Evolutionary conservation across 2,797 vertebrate genomes (phyloP).

Genomic region (Pteronotus mesoamericanus): DNA sequence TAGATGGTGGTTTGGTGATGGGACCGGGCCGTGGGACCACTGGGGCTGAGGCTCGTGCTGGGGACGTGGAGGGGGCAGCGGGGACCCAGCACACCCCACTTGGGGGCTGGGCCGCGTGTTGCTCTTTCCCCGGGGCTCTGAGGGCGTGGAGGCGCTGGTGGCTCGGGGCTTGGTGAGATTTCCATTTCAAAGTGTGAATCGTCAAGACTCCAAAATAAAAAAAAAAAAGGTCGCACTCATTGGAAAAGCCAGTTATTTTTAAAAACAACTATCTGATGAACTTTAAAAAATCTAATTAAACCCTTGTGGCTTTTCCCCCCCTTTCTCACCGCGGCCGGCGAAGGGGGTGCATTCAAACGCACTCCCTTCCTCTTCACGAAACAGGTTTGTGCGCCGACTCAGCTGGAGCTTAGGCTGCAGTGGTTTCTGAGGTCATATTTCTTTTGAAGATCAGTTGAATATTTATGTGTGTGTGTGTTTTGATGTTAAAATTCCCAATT

Average conservation of each 20-base stretch:
- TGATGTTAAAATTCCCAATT: slow-evolving; percentile 44
- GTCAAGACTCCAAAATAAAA: background rate
- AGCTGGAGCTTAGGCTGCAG: background rate
- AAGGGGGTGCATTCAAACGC: background rate
- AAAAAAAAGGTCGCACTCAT: background rate
- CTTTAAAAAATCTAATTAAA: slow-evolving; percentile 1
- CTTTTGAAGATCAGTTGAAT: slow-evolving; percentile 60
- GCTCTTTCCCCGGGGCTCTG: background rate
- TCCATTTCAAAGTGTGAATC: background rate
- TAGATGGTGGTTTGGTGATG: background rate
- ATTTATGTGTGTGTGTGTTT: slow-evolving; percentile 39
- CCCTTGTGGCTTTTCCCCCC: background rate
- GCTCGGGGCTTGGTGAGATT: background rate
- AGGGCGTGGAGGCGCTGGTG: background rate
- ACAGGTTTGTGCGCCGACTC: background rate
- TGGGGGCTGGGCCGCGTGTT: too few species aligned
- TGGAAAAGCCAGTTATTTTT: background rate
- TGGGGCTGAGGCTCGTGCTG: background rate
- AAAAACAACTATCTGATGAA: slow-evolving; percentile 18
- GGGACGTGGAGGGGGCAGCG: background rate
- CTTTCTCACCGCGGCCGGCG: background rate
- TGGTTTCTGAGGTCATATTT: slow-evolving; percentile 36
- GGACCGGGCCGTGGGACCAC: background rate
- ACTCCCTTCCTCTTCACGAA: background rate
- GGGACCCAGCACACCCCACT: background rate